phyloP scores from a whole-genome alignment of 2,888 invertebrate genomes.

The Xestia sexstrigata region DNA sequence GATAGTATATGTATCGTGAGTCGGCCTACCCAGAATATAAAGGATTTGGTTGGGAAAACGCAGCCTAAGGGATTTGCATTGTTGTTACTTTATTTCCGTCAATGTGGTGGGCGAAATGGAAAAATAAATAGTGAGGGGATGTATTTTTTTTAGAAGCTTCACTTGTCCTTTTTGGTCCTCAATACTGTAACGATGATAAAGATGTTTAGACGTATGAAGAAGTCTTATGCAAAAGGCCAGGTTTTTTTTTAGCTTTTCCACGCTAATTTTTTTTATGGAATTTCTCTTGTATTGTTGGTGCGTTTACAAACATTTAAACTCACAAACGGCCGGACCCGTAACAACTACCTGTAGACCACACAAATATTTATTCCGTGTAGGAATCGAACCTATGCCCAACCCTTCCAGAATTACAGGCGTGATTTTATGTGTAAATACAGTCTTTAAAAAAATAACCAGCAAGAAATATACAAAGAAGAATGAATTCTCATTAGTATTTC shows the following conservation, averaged over 20 bases:
- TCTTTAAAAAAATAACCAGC: not conserved
- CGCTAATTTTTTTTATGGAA: too few species aligned
- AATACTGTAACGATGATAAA: not conserved
- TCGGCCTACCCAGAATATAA: slow-evolving; percentile 21
- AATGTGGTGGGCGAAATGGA: slow-evolving; percentile 33
- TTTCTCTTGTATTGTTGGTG: too few species aligned
- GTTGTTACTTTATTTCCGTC: slow-evolving; percentile 25
- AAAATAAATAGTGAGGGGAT: slow-evolving; percentile 25
- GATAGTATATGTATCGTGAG: not conserved
- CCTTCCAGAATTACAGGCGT: not conserved
- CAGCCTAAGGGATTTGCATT: slow-evolving; percentile 40
- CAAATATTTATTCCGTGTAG: too few species aligned
- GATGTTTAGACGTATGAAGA: not conserved
- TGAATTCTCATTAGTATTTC: slow-evolving; percentile 8
- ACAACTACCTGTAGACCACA: too few species aligned
- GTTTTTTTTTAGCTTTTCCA: not conserved
- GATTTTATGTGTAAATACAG: not conserved
- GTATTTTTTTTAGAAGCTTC: not conserved
- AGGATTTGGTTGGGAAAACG: slow-evolving; percentile 32
- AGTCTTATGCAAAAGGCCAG: not conserved
- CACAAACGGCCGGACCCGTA: too few species aligned
- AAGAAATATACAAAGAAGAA: not conserved
- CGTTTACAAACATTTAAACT: too few species aligned
- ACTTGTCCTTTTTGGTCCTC: not conserved
- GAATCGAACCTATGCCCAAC: too few species aligned